Evolutionary conservation across 2,888 invertebrate genomes (phyloP).

Genomic region (Polia nebulosa): DNA sequence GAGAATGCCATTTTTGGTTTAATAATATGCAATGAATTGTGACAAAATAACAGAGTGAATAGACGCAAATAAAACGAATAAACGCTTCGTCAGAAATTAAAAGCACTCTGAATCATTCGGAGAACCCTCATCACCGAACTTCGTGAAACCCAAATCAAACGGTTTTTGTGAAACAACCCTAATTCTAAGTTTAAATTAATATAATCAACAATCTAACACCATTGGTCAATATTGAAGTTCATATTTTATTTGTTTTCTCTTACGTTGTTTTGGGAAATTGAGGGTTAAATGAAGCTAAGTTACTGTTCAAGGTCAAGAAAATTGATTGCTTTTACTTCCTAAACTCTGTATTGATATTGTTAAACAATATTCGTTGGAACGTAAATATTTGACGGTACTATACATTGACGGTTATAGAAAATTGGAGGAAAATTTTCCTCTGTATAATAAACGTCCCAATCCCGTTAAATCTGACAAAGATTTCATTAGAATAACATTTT

Average conservation of each 20-base stretch:
- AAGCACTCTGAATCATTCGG: conserved; percentile 73
- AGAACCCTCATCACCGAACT: conserved; percentile 77
- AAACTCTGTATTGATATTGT: conserved; percentile 11
- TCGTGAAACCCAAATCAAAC: conserved; percentile 74
- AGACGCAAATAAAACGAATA: conserved; percentile 50
- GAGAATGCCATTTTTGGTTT: neutral
- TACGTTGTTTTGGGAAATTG: conserved; percentile 35
- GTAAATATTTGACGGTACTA: conserved; percentile 2
- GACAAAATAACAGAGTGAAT: conserved; percentile 11
- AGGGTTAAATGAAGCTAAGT: conserved; percentile 22
- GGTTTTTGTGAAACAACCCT: conserved; percentile 72
- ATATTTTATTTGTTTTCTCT: conserved; percentile 61
- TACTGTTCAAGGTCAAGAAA: conserved; percentile 44
- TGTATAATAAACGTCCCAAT: neutral
- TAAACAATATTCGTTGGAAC: conserved; percentile 3
- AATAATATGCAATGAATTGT: conserved; percentile 6
- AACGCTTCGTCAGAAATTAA: conserved; percentile 73
- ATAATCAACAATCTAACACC: conserved; percentile 65
- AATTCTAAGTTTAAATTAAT: conserved; percentile 72
- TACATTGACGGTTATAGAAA: neutral
- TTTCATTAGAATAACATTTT: conserved; percentile 24
- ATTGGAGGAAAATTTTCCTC: neutral
- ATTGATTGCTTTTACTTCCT: conserved; percentile 16
- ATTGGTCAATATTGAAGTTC: conserved; percentile 64
- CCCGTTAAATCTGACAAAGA: conserved; percentile 16